Conservation (phyloP, 2,113 vertebrate genomes). For the Hirundichthys speculiger region DNA sequence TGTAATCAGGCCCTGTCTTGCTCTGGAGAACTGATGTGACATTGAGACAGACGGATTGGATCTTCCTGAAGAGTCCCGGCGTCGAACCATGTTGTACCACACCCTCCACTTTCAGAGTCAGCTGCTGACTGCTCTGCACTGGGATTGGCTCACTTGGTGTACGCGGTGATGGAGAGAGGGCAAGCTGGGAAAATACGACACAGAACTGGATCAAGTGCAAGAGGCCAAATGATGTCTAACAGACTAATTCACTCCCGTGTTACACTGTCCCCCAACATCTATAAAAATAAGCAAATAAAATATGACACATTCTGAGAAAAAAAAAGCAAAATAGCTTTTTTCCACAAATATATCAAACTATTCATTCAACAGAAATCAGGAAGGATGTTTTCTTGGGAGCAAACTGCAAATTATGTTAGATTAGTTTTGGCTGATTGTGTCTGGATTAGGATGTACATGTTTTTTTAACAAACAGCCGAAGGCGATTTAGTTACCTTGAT, state of each 20-base stretch:
- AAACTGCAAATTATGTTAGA: no score
- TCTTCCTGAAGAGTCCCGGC: conserved; percentile 95
- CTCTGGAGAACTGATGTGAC: conserved; percentile 93
- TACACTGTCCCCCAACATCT: no score
- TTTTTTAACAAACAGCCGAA: not conserved
- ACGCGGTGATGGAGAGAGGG: conserved; percentile 93
- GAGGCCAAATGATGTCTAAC: no score
- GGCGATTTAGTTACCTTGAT: conserved; percentile 86
- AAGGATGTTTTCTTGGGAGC: no score
- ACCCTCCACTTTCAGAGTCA: conserved; percentile 95
- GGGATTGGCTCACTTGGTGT: conserved; percentile 93
- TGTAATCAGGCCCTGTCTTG: conserved; percentile 91
- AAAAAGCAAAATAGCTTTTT: no score
- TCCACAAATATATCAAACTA: no score
- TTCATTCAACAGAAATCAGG: no score
- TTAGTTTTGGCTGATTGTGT: no score
- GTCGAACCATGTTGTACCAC: conserved; percentile 95
- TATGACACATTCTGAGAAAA: no score
- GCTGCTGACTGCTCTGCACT: conserved; percentile 93
- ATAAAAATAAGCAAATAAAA: not conserved
- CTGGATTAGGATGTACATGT: not conserved
- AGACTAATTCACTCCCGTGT: no score
- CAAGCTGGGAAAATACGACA: conserved; percentile 85
- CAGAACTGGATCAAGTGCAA: no score
- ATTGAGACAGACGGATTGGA: conserved; percentile 93